Base-by-base conservation (phyloP, 2,888 invertebrate species). In the Erebia epiphron region DNA sequence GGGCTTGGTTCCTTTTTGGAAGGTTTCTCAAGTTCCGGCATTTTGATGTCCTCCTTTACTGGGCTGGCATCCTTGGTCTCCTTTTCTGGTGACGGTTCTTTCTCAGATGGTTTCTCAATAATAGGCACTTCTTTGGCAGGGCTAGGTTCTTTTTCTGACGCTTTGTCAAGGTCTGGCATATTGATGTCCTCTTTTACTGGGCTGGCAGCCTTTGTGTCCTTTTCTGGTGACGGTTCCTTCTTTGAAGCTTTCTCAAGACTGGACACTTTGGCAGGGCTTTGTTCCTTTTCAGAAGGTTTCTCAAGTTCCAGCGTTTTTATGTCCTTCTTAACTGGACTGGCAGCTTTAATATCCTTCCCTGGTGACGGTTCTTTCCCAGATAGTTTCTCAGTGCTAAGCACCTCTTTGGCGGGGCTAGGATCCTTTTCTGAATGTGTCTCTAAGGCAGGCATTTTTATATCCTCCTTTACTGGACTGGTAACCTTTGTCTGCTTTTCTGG, bases 281-380 rank as follows among this genome's bases (percentile, higher is more conserved):
- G 62, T 4, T 26, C 58, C 52, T 78, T 78, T 0, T 78, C 75
- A 5, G 9, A 11, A 1, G 16, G 8, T 63, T 63, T 57, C n/a
- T 46, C 62, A 9, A 52, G 0, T 13, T 26, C n/a, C 1, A 52
- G 35, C 9, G 1, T 35, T 5, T 35, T 35, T 5, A 35, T 35
- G 1, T 57, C 57, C 1, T 57, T n/a, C 35, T 14, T 26, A 2
- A 7, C 57, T 57, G 35, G 57, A 35, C 26, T 57, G 7, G 57
- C 46, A 4, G 16, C 2, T 60, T 43, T 74, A 21, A 2, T 5
- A 5, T 35, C 35, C 35, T 35, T 35, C 7, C 7, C 35, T 35
- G 35, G 35, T 7, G 35, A 35, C 1, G 73, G 61, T 49, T 18
- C 26, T 13, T 73, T 71, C 9, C 67, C 71, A 0, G 43, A 35